Base-by-base conservation (phyloP, 1,140 invertebrate genomes). In the Platyscapa corneri region DNA sequence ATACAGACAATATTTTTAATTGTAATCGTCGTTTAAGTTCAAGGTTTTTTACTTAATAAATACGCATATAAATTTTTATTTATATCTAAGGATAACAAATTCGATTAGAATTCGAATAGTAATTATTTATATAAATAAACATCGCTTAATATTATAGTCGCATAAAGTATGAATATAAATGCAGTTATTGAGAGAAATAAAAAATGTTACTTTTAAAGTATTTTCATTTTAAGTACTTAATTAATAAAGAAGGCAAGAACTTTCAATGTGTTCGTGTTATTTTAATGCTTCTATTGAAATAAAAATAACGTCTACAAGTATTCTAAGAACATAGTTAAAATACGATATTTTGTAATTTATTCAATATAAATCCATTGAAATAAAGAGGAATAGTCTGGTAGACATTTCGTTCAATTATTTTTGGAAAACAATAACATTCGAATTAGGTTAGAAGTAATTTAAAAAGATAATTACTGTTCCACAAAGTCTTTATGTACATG, bases 281-380 rank as follows among this genome's bases (percentile, higher is more conserved):
- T 70, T 70, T 70, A 37, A 70, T 23, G 20, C 34, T 20, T 37
- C 32, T 70, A 37, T 37, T 70, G 37, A 37, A 70, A 37, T 70
- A 37, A 16, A 70, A 70, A 20, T 20, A 23, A 5, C 7, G 42
- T 74, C 37, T 42, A 42, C 8, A 42, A 42, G 0, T 27, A 32
- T 39, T 42, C 37, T 27, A 74, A 37, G 37, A 42, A 18, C 5
- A 42, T 32, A 39, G 14, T 20, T n/a, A 39, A 74, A 27, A 74
- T 42, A n/a, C 27, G 42, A n/a, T 39, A n/a, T 20, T 42, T 74
- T 74, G 42, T 74, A 74, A 42, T 74, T 74, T 74, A 42, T 74
- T 42, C 37, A 39, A n/a, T n/a, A n/a, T 70, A 5, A 42, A 74
- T 20, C 20, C 37, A n/a, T 42, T 42, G 23, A 42, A 74, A n/a